These are phyloP conservation scores for Falco columbarius DNA, from an alignment of 2,797 vertebrate genomes.

Conservation along the genomic window DNA sequence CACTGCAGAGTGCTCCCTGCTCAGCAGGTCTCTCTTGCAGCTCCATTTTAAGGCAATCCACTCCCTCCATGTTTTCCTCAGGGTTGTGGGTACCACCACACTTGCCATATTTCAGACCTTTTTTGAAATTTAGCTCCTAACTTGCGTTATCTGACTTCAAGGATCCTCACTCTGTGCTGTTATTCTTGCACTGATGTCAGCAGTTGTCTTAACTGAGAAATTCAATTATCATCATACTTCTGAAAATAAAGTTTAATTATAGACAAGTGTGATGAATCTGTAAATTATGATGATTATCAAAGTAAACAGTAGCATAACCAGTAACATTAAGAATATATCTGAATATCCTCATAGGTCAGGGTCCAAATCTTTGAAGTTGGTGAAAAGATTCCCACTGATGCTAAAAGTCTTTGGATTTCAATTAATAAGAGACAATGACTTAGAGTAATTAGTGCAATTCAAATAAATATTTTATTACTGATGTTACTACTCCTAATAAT, in stretches of 20 bases:
- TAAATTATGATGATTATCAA: constrained; percentile 40
- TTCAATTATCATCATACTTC: constrained; percentile 43
- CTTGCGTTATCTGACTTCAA: background rate
- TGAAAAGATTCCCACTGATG: background rate
- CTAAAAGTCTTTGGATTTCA: background rate
- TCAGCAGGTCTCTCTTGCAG: background rate
- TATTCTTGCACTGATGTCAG: background rate
- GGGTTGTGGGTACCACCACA: background rate
- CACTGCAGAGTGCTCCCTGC: background rate
- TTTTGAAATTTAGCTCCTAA: background rate
- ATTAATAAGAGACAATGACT: background rate
- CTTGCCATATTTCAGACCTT: background rate
- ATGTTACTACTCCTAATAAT: background rate
- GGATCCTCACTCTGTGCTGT: background rate
- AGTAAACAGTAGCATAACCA: constrained; percentile 46
- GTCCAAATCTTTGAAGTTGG: background rate
- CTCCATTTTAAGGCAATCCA: background rate
- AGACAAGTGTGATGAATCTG: constrained; percentile 45
- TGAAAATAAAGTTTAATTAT: constrained; percentile 64
- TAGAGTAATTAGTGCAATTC: background rate
- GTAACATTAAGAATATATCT: background rate
- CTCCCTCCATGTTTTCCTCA: background rate
- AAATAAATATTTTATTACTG: background rate
- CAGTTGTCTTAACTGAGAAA: constrained; percentile 43
- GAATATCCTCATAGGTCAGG: background rate